Evolutionary conservation across 1,140 invertebrate species (phyloP), one percentile per base, ranked within the genome.

Genomic region (Cyphomyrmex costatus): DNA sequence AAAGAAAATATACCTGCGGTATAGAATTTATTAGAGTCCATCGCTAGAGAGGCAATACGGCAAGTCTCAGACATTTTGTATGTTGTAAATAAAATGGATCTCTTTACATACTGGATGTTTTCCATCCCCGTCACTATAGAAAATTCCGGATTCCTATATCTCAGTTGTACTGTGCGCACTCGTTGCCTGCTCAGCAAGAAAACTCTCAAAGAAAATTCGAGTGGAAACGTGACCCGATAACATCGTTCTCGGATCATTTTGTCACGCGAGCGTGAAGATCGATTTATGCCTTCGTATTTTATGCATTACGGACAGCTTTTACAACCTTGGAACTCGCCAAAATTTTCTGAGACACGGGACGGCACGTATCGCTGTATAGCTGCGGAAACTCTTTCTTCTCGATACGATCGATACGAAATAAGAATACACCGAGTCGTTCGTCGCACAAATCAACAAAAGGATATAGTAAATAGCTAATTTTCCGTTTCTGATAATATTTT

Each of bases 221-320:
- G 19, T 74, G 61, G 60, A 56, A 79, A 79, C 61, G 77, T 79
- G 79, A 74, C 53, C 42, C 68, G 79, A 83, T 83, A 83, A 83
- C 79, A 83, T 83, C 79, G 68, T 73, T 61, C 79, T 24, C n/a
- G 63, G 78, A 71, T 82, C 78, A 60, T 83, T 83, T 83, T 74
- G 79, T 83, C 79, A 61, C 66, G 53, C 53, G 6, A 79, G 30
- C 46, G 42, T 79, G n/a, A 74, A 74, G 79, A 83, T 83, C 70
- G 79, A 83, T 83, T 83, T 83, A 83, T 83, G 33, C 42, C n/a
- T 83, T 61, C n/a, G 79, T 61, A 83, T 83, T 74, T 73, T 83
- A 61, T 83, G 68, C 56, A 61, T 83, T 83, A 58, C 65, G 30
- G 21, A 36, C 21, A 60, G 53, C 27, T 74, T 83, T 49, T 83